Evolutionary conservation across 1,140 invertebrate species (phyloP).

Genomic region (Kradibia gibbosae): DNA sequence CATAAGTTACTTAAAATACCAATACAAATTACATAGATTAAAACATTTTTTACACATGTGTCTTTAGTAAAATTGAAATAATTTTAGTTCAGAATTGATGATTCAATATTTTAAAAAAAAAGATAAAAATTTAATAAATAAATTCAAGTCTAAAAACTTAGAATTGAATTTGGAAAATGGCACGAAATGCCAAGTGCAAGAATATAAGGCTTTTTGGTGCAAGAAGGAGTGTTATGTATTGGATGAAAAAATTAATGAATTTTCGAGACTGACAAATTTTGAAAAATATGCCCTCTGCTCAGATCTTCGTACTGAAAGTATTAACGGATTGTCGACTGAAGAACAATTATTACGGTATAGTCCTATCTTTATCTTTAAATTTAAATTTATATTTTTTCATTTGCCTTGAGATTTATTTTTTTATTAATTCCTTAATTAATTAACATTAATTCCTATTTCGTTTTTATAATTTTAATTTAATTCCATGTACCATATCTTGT

Average conservation of each 20-base stretch:
- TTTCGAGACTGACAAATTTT: conserved; percentile 78
- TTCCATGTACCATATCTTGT: neutral
- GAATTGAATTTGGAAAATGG: conserved; percentile 70
- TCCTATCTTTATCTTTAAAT: neutral
- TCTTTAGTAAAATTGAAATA: neutral
- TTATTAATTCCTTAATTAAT: neutral
- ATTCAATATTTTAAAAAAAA: neutral
- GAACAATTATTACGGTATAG: conserved; percentile 72
- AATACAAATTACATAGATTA: too few species aligned
- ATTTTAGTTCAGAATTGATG: conserved; percentile 18
- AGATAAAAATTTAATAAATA: conserved; percentile 56
- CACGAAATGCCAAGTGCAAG: conserved; percentile 60
- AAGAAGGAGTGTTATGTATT: conserved; percentile 82
- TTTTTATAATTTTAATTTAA: neutral
- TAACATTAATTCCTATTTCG: neutral
- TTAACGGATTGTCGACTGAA: conserved; percentile 74
- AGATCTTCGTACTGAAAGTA: conserved; percentile 74
- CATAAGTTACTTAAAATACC: too few species aligned
- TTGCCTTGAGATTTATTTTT: too few species aligned
- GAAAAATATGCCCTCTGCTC: conserved; percentile 76
- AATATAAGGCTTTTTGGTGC: conserved; percentile 75
- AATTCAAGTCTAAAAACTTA: conserved; percentile 60
- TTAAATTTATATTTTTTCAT: too few species aligned
- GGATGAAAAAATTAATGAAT: conserved; percentile 76
- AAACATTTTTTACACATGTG: neutral